phyloP scores from a whole-genome alignment of 2,797 vertebrate species.

The Botia kubotai region DNA sequence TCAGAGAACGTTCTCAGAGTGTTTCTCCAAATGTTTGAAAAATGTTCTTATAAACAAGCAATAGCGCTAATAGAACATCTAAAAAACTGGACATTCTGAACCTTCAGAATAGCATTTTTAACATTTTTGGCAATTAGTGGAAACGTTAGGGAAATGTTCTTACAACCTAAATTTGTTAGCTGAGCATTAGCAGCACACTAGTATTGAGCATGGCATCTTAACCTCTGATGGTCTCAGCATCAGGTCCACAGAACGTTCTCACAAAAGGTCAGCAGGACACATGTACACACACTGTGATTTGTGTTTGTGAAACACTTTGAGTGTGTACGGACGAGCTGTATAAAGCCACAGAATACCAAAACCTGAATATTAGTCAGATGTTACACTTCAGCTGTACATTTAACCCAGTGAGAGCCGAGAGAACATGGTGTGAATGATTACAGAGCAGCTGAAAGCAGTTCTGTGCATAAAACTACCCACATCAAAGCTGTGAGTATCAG shows the following conservation, averaged over 20 bases:
- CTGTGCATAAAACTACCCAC: neutral
- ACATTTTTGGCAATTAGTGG: too few relatives aligned
- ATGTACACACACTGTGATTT: neutral
- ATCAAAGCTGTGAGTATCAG: slow-evolving; percentile 17
- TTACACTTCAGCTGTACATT: slow-evolving; percentile 22
- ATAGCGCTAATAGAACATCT: too few relatives aligned
- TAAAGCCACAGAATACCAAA: neutral
- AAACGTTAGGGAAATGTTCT: too few relatives aligned
- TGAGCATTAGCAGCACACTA: too few relatives aligned
- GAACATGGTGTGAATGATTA: slow-evolving; percentile 23
- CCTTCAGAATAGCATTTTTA: too few relatives aligned
- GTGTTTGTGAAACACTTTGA: slow-evolving; percentile 3
- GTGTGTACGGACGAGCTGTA: neutral
- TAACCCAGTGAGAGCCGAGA: neutral
- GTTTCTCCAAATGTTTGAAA: too few relatives aligned
- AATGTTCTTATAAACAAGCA: too few relatives aligned
- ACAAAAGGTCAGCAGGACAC: neutral
- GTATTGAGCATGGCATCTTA: neutral
- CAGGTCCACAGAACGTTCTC: neutral
- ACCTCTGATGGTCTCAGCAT: neutral
- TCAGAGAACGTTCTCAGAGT: too few relatives aligned
- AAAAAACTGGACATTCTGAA: too few relatives aligned
- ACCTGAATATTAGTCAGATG: slow-evolving; percentile 8
- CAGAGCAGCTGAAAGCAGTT: slow-evolving; percentile 1
- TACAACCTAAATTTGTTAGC: too few relatives aligned